Base-by-base conservation (phyloP, 2,888 invertebrate genomes). In the Aleiodes alternator region DNA sequence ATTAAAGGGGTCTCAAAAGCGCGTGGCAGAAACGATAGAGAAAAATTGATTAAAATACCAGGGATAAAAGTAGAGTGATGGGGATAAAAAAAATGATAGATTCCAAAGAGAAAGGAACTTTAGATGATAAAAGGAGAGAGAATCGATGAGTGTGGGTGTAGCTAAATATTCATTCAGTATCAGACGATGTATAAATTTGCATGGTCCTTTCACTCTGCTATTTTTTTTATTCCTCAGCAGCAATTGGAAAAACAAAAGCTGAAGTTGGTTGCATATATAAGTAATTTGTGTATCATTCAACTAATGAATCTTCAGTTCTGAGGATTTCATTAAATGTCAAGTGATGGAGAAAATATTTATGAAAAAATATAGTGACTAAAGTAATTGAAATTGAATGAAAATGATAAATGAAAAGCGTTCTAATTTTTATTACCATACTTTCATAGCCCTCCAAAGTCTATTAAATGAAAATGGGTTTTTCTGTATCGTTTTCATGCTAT, bases 91-190 rank as follows among this genome's bases (percentile, higher is more conserved):
- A 31, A 55, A 53, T 51, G 4, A 34, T 55, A 14, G 11, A 14
- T 34, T 29, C 43, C 11, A 57, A 72, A 68, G 68, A 68, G 70
- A 43, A 75, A 50, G 9, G 43, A 43, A 43, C 43, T 61, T 61
- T 29, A 38, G 59, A 51, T 23, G 72, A 61, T 55, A 72, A 70
- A 73, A 68, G 59, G 31, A 51, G 56, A 51, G 34, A 43, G 53
- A 59, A 53, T 64, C 43, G 72, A 56, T 70, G 74, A 72, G 38
- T 29, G 38, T 16, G 38, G 43, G 69, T 51, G 57, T 64, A 75
- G 79, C 78, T 84, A 84, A 85, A 84, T 85, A 85, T 84, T 85
- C 83, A 84, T 84, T 75, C 78, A 80, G 78, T 80, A 82, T 83
- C 81, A 82, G 81, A 81, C 80, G 80, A 12, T 61, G 61, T 51